Evolutionary conservation across 2,113 vertebrate species (phyloP).

Genomic region (Thunnus thynnus): DNA sequence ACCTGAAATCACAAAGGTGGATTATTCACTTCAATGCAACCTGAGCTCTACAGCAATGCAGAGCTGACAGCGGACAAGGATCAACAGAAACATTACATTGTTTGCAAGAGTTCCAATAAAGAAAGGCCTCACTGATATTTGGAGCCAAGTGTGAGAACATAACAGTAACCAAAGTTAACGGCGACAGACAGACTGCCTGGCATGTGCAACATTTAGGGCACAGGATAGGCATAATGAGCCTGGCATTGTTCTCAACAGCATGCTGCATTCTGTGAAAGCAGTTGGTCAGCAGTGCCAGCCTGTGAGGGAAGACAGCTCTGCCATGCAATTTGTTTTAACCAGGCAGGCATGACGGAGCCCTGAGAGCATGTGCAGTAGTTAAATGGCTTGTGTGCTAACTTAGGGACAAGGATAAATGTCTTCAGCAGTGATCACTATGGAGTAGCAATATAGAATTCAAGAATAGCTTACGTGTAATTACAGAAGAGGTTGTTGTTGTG

Average conservation of each 20-base stretch:
- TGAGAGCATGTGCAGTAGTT: slow-evolving; percentile 20
- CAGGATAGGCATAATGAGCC: slow-evolving; percentile 52
- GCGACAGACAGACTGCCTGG: slow-evolving; percentile 41
- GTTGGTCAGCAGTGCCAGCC: slow-evolving; percentile 36
- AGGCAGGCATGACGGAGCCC: slow-evolving; percentile 37
- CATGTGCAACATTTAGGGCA: slow-evolving; percentile 46
- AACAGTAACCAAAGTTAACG: slow-evolving; percentile 37
- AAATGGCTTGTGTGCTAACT: slow-evolving; percentile 31
- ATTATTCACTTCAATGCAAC: slow-evolving; percentile 26
- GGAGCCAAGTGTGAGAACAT: slow-evolving; percentile 43
- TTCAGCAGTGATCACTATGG: not conserved
- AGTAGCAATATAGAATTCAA: not conserved
- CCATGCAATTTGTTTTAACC: slow-evolving; percentile 38
- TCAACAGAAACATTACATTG: slow-evolving; percentile 44
- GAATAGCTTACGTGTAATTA: not conserved
- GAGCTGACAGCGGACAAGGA: slow-evolving; percentile 19
- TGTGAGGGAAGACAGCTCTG: slow-evolving; percentile 37
- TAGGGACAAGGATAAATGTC: not conserved
- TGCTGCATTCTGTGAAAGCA: slow-evolving; percentile 46
- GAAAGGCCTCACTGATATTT: slow-evolving; percentile 43
- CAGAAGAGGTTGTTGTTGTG: slow-evolving; percentile 2
- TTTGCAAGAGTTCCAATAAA: slow-evolving; percentile 26
- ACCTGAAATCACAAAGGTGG: slow-evolving; percentile 30
- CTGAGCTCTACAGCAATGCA: slow-evolving; percentile 13
- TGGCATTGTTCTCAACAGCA: slow-evolving; percentile 58